phyloP scores from a whole-genome alignment of 2,113 vertebrate species.

The Sminthopsis crassicaudata region DNA sequence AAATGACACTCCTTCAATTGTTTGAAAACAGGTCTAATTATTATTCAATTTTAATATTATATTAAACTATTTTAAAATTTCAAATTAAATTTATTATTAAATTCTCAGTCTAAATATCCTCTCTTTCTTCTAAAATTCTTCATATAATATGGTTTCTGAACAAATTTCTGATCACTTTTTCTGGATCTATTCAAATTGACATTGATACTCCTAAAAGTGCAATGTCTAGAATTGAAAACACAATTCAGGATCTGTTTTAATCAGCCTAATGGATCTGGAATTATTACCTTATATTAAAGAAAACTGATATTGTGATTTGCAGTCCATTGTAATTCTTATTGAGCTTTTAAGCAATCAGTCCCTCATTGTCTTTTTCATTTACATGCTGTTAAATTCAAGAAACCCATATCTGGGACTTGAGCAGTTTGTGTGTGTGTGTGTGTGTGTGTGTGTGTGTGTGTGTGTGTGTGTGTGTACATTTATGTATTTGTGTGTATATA shows the following conservation, averaged over 20 bases:
- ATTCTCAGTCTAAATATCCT: neutral
- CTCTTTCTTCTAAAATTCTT: neutral
- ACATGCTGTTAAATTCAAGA: neutral
- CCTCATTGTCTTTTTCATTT: neutral
- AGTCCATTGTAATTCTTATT: neutral
- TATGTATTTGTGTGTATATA: too few species aligned
- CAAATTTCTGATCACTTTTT: neutral
- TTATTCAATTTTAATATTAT: too few species aligned
- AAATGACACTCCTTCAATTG: neutral
- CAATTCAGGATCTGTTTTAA: neutral
- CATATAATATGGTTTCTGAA: neutral
- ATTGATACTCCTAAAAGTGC: neutral
- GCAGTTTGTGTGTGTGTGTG: too few species aligned
- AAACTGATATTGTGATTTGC: neutral
- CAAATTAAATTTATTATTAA: too few species aligned
- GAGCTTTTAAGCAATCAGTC: neutral
- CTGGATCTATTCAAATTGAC: neutral
- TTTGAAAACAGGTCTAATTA: neutral
- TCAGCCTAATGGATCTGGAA: neutral
- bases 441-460: too few species aligned
- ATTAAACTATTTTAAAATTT: too few species aligned
- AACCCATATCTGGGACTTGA: too few species aligned
- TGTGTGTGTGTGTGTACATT: too few species aligned
- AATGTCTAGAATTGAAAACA: neutral
- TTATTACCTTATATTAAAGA: neutral